Percentiles rank a stretch among this genome's conserved stretches.
phyloP scores from a whole-genome alignment of 2,888 invertebrate species.

The Sphecodes monilicornis region DNA sequence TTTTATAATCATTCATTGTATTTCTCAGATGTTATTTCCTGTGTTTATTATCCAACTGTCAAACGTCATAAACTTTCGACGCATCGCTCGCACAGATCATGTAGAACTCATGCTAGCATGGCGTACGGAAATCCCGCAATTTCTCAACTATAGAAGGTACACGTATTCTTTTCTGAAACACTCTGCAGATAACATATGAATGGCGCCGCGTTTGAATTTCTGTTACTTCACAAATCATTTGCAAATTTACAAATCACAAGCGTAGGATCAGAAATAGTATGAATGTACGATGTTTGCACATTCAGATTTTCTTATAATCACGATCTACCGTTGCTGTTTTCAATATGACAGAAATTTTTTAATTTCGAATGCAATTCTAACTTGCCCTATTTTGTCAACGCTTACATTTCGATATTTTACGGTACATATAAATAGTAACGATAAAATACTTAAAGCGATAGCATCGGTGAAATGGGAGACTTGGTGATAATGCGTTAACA shows the following conservation, averaged over 20 bases:
- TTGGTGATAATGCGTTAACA: not conserved
- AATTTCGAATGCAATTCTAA: not conserved
- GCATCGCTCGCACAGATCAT: conserved; percentile 51
- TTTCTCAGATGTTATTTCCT: conserved; percentile 37
- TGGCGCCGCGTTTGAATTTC: conserved; percentile 41
- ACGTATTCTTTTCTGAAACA: conserved; percentile 21
- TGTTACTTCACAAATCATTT: conserved; percentile 2
- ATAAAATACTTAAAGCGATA: not conserved
- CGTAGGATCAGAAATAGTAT: not conserved
- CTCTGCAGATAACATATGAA: conserved; percentile 34
- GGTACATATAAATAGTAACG: not conserved
- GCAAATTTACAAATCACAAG: conserved; percentile 17
- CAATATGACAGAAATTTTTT: not conserved
- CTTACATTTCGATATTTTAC: not conserved
- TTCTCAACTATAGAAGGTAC: conserved; percentile 13
- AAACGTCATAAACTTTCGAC: conserved; percentile 43
- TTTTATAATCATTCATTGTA: conserved; percentile 80
- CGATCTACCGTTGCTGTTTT: not conserved
- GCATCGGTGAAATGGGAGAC: not conserved
- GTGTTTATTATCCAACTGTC: conserved; percentile 43
- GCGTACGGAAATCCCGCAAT: conserved; percentile 32
- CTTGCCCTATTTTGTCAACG: not conserved
- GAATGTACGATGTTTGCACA: not conserved
- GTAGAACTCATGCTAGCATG: conserved; percentile 33
- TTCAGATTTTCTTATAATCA: not conserved